Conservation (phyloP, 2,888 invertebrate genomes). For the Lasioglossum lativentre region DNA sequence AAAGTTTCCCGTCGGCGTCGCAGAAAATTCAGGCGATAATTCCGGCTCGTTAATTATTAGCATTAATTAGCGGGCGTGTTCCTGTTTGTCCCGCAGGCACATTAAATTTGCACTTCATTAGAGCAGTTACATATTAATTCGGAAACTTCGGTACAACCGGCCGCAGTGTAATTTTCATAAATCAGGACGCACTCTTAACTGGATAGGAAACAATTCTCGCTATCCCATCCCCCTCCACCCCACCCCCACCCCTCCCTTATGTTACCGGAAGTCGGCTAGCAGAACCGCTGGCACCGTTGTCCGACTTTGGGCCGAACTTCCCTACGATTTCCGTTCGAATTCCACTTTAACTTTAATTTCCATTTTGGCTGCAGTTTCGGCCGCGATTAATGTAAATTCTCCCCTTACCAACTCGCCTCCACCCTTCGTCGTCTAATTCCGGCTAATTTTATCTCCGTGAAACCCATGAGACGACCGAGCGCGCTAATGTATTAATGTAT, state of each 20-base stretch:
- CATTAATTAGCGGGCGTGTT: slow-evolving; percentile 50
- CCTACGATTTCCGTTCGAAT: slow-evolving; percentile 47
- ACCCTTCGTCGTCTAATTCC: not conserved
- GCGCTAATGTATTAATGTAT: not conserved
- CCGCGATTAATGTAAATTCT: slow-evolving; percentile 29
- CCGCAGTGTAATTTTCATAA: slow-evolving; percentile 58
- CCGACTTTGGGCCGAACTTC: slow-evolving; percentile 39
- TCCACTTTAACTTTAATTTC: slow-evolving; percentile 54
- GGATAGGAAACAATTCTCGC: slow-evolving; percentile 57
- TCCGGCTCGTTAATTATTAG: slow-evolving; percentile 53
- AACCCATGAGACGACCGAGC: not conserved
- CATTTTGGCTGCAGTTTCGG: slow-evolving; percentile 27
- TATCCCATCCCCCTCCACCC: not conserved
- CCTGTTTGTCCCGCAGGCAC: slow-evolving; percentile 56
- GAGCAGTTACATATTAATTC: slow-evolving; percentile 57
- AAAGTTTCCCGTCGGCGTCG: slow-evolving; percentile 23
- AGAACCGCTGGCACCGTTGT: not conserved
- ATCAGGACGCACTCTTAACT: slow-evolving; percentile 59
- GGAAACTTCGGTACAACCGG: slow-evolving; percentile 50
- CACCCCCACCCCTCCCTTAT: no score
- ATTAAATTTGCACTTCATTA: slow-evolving; percentile 65
- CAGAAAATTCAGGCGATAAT: slow-evolving; percentile 41
- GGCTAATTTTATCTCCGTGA: slow-evolving; percentile 7
- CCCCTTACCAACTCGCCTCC: not conserved
- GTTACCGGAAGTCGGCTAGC: slow-evolving; percentile 22